phyloP scores from a whole-genome alignment of 2,888 invertebrate genomes.

The Caenorhabditis sp. region DNA sequence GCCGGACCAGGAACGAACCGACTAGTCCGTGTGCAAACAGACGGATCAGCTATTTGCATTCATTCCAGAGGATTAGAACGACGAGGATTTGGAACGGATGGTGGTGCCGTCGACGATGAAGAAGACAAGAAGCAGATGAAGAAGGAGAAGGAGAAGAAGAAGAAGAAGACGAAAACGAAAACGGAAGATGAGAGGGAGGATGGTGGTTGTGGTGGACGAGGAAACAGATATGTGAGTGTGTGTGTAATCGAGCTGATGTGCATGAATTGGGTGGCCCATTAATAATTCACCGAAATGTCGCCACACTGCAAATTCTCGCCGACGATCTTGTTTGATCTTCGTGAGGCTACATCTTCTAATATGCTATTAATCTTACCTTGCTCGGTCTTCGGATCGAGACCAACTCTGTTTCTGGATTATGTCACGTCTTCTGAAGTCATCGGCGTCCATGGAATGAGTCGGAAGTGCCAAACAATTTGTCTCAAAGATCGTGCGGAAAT shows the following conservation, averaged over 20 bases:
- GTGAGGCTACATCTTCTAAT: not conserved
- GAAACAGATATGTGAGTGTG: constrained; percentile 38
- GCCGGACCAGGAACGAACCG: not conserved
- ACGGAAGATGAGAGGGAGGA: not conserved
- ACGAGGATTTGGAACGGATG: not conserved
- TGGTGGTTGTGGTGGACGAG: constrained; percentile 10
- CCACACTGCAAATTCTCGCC: not conserved
- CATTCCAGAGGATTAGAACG: constrained; percentile 19
- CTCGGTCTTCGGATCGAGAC: too few species aligned
- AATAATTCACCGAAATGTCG: constrained; percentile 41
- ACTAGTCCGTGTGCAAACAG: constrained; percentile 1
- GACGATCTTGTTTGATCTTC: not conserved
- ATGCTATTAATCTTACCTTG: too few species aligned
- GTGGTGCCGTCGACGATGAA: not conserved
- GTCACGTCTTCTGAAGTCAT: too few species aligned
- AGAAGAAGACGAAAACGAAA: not conserved
- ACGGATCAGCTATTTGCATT: constrained; percentile 30
- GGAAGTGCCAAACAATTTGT: too few species aligned
- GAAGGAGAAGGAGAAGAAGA: not conserved
- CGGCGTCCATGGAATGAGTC: too few species aligned
- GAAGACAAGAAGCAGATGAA: too few species aligned
- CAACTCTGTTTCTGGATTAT: too few species aligned
- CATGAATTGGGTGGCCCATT: constrained; percentile 38
- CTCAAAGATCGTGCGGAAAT: too few species aligned
- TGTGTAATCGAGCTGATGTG: constrained; percentile 40